Evolutionary conservation across 2,888 invertebrate species (phyloP).

Genomic region (Chrysolina oricalcia): DNA sequence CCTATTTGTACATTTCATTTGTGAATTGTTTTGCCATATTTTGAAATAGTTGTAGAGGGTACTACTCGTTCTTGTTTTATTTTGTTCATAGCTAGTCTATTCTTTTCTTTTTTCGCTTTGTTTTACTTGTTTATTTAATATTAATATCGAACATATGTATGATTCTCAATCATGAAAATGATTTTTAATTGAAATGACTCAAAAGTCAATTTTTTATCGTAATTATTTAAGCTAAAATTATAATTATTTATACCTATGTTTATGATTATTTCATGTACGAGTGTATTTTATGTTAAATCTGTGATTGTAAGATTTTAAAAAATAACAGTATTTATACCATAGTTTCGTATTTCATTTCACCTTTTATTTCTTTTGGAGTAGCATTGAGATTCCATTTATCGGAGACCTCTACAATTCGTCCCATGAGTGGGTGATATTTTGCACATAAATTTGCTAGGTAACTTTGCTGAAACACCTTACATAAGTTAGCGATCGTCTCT

Average conservation of each 20-base stretch:
- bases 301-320: constrained; percentile 67
- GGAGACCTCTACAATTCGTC: too few relatives aligned
- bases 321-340: constrained; percentile 66
- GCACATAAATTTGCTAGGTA: too few relatives aligned
- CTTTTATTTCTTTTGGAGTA: background rate
- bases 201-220: constrained; percentile 52
- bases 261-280: constrained; percentile 60
- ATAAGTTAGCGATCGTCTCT: too few relatives aligned
- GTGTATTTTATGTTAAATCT: constrained; percentile 69
- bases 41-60: constrained; percentile 55
- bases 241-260: constrained; percentile 60
- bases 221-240: constrained; percentile 56
- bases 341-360: constrained; percentile 17
- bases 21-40: constrained; percentile 69
- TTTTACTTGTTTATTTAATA: constrained; percentile 56
- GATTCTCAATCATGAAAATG: constrained; percentile 64
- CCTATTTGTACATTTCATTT: constrained; percentile 61
- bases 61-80: constrained; percentile 53
- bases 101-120: constrained; percentile 51
- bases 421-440: too few relatives aligned
- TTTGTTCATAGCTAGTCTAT: constrained; percentile 67
- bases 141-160: constrained; percentile 48
- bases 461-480: too few relatives aligned
- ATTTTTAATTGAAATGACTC: constrained; percentile 56
- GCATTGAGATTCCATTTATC: too few relatives aligned